Conservation (phyloP, 2,113 vertebrate genomes). For the Pseudorhombus dupliciocellatus region DNA sequence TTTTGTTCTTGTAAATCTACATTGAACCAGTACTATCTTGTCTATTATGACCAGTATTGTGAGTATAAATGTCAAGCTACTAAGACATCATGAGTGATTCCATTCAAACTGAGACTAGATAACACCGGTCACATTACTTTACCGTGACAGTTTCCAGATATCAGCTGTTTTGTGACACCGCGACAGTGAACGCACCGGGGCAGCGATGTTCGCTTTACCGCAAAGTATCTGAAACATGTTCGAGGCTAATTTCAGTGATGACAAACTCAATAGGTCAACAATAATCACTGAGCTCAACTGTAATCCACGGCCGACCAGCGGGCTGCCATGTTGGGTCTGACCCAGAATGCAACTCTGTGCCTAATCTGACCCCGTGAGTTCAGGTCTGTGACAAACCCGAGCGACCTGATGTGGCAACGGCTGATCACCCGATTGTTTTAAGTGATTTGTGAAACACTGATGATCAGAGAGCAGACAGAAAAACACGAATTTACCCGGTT, state of each 20-base stretch:
- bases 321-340: slow-evolving; percentile 72
- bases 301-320: slow-evolving; percentile 51
- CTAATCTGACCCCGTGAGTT: accelerated
- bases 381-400: not conserved
- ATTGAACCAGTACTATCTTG: too few relatives aligned
- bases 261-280: not conserved
- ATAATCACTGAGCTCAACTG: slow-evolving; percentile 36
- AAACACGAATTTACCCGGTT: accelerated
- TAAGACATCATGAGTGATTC: too few relatives aligned
- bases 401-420: not conserved
- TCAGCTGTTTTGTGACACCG: slow-evolving; percentile 63
- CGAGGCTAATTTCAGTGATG: not conserved
- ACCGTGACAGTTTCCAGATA: slow-evolving; percentile 74
- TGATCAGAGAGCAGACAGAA: not conserved
- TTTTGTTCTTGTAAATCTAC: too few relatives aligned
- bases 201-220: slow-evolving; percentile 46
- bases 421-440: accelerated
- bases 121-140: slow-evolving; percentile 45
- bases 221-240: slow-evolving; percentile 75
- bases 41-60: too few relatives aligned
- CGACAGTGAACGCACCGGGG: slow-evolving; percentile 47
- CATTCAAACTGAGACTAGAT: not conserved
- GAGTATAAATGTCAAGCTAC: too few relatives aligned
- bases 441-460: accelerated
- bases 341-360: slow-evolving; percentile 64